These are phyloP conservation scores for Leuctra nigra DNA, from an alignment of 2,888 invertebrate species.

Conservation along the genomic window DNA sequence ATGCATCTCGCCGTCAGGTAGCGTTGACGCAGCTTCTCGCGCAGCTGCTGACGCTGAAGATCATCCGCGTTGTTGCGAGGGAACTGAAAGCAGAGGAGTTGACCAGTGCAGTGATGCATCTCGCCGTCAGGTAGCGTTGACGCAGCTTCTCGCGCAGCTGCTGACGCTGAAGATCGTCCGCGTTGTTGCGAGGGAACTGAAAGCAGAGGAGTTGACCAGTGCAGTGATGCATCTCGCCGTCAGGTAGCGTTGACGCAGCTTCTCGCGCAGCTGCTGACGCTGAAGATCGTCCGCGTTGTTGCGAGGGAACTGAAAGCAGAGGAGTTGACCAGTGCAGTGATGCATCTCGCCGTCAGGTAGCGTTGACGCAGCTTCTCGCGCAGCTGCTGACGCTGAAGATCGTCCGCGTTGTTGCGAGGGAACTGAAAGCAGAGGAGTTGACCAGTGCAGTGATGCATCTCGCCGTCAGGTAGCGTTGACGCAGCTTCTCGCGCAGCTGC, in stretches of 20 bases:
- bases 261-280: slow-evolving; percentile 27
- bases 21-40: slow-evolving; percentile 27
- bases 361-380: slow-evolving; percentile 28
- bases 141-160: slow-evolving; percentile 29
- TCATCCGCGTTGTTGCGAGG: slow-evolving; percentile 27
- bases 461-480: slow-evolving; percentile 27
- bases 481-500: slow-evolving; percentile 28
- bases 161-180: slow-evolving; percentile 24
- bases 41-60: slow-evolving; percentile 28
- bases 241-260: slow-evolving; percentile 27
- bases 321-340: slow-evolving; percentile 27
- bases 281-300: slow-evolving; percentile 26
- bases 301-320: slow-evolving; percentile 27
- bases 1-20: slow-evolving; percentile 28
- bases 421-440: slow-evolving; percentile 26
- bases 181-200: slow-evolving; percentile 28
- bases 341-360: slow-evolving; percentile 28
- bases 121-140: slow-evolving; percentile 27
- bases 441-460: slow-evolving; percentile 28
- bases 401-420: slow-evolving; percentile 26
- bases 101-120: slow-evolving; percentile 28
- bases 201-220: slow-evolving; percentile 20
- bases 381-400: slow-evolving; percentile 27
- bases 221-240: slow-evolving; percentile 29
- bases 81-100: slow-evolving; percentile 24